A percentile compares a stretch with the other conserved stretches of the same genome.
These are phyloP conservation scores for Setophaga petechia DNA, from an alignment of 2,113 vertebrate genomes.

Conservation along the genomic window DNA sequence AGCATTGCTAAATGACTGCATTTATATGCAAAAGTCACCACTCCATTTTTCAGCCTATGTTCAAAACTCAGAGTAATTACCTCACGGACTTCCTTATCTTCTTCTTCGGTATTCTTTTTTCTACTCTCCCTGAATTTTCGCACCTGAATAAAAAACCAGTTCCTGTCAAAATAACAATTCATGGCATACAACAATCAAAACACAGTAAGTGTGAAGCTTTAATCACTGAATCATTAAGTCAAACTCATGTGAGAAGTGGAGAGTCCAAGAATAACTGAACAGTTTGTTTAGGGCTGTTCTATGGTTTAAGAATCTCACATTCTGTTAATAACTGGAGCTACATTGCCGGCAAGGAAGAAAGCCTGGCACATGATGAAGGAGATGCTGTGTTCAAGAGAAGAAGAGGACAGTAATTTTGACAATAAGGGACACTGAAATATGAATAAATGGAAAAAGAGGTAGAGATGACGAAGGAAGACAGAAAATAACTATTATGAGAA, in stretches of 20 bases:
- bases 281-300: background rate
- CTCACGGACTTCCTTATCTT: slow-evolving; percentile 91
- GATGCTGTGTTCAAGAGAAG: background rate
- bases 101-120: slow-evolving; percentile 86
- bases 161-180: background rate
- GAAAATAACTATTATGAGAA: background rate
- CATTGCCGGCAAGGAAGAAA: background rate
- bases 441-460: background rate
- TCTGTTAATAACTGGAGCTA: background rate
- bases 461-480: background rate
- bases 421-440: background rate
- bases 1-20: background rate
- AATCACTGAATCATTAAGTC: background rate
- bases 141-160: slow-evolving; percentile 72
- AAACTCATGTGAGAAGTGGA: background rate
- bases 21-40: background rate
- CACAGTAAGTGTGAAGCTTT: background rate
- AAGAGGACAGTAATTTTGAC: background rate
- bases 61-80: slow-evolving; percentile 65
- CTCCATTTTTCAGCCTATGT: background rate
- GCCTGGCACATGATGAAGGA: background rate
- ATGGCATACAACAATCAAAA: background rate
- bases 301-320: background rate
- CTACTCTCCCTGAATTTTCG: slow-evolving; percentile 84
- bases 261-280: background rate